Percentiles rank a stretch among this genome's conserved stretches.
phyloP scores from a whole-genome alignment of 2,797 vertebrate genomes.

The Protonibea diacanthus region DNA sequence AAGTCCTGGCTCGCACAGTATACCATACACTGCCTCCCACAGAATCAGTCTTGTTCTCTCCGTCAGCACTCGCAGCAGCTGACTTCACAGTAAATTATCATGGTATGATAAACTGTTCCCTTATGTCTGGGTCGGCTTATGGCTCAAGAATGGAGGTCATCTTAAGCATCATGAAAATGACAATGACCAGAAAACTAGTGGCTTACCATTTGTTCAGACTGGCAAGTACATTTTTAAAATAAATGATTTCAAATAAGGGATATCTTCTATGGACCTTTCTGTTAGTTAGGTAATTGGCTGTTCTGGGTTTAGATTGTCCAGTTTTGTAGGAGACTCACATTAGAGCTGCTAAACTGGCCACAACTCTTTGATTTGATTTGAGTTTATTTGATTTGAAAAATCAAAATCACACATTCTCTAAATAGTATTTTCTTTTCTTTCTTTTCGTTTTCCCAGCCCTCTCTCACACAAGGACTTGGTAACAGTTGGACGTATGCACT shows the following conservation, averaged over 20 bases:
- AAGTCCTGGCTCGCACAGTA: constrained; percentile 12
- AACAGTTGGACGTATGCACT: constrained; percentile 89
- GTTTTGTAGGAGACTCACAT: background rate
- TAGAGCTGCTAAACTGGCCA: background rate
- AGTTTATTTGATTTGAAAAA: no score
- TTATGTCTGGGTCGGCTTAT: background rate
- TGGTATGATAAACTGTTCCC: constrained; percentile 3
- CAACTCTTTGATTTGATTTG: background rate
- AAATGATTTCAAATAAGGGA: background rate
- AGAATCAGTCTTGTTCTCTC: constrained; percentile 19
- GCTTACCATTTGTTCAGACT: background rate
- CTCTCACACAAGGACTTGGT: constrained; percentile 91
- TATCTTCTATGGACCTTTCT: no score
- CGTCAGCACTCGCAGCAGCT: constrained; percentile 48
- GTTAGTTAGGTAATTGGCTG: background rate
- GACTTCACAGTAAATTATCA: constrained; percentile 56
- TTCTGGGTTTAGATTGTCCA: background rate
- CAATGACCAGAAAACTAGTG: background rate
- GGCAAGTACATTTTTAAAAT: background rate
- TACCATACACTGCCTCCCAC: background rate
- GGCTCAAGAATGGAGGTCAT: constrained; percentile 2
- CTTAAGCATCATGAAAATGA: background rate
- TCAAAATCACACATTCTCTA: background rate
- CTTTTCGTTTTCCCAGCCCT: constrained; percentile 80
- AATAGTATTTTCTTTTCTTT: background rate